Base-by-base conservation (phyloP, 2,888 invertebrate species). In the Phytoseiulus persimilis region DNA sequence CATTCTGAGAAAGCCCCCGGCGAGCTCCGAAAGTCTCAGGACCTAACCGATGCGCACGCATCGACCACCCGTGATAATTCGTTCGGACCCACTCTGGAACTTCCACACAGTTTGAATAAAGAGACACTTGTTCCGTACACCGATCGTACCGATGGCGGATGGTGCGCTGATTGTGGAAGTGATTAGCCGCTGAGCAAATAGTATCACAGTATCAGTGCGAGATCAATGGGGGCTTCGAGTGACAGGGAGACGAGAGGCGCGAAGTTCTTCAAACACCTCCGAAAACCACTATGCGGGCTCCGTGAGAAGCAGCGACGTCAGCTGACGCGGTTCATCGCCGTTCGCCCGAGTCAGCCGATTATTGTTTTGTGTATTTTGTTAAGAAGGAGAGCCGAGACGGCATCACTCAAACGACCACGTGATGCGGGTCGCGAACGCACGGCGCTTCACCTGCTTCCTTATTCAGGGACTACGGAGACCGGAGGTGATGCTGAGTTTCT, bases 351-450 rank as follows among this genome's bases (percentile, higher is more conserved):
- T 65, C 65, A 28, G 65, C 65, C 65, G 65, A 65, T 65, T 65
- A 65, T 65, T 65, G 65, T 65, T 65, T 65, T 65, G 65, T 65
- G 65, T 65, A 65, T 65, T 65, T 65, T 65, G 65, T 65, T 65
- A 65, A 65, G 65, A 28, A 65, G 9, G 18, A 65, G 23, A 65
- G 11, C 28, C 23, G 65, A 23, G 65, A 65, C 65, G 65, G 65
- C 65, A 14, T 28, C 65, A 65, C 65, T 14, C 65, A 65, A 65
- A 65, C 65, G 65, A 28, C 5, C 28, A 23, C 28, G 65, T 65
- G 5, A 65, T 65, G 65, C 65, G 65, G 65, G 65, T 65, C 14
- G 65, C 39, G 39, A 39, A 39, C 39, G 39, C 65, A 14, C 65
- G 65, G 2, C 65, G 65, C 5, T 18, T 65, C 65, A 65, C 65